Percentiles rank a stretch among this genome's conserved stretches.
These are phyloP conservation scores for Calameuta filiformis DNA, from an alignment of 2,888 invertebrate species.

Conservation along the genomic window DNA sequence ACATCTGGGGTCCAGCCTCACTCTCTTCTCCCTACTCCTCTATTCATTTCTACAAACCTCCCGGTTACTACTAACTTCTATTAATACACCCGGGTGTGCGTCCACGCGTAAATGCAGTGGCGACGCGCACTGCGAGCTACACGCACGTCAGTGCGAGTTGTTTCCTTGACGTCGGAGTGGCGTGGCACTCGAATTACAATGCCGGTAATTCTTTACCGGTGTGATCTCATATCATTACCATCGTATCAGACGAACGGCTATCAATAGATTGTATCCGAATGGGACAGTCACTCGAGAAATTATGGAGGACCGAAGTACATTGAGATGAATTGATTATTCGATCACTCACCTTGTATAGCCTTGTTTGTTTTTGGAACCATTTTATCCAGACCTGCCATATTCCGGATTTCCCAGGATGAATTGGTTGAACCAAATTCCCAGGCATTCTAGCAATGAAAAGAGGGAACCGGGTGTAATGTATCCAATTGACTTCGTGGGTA, in stretches of 20 bases:
- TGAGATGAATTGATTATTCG: slow-evolving; percentile 25
- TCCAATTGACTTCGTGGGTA: not conserved
- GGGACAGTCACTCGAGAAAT: not conserved
- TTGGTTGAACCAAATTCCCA: slow-evolving; percentile 68
- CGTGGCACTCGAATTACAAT: not conserved
- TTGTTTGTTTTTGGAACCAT: slow-evolving; percentile 63
- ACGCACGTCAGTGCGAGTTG: not conserved
- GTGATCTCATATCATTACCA: not conserved
- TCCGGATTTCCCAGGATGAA: slow-evolving; percentile 66
- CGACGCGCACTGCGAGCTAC: not conserved
- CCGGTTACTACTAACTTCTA: not conserved
- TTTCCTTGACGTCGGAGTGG: not conserved
- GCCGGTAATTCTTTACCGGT: not conserved
- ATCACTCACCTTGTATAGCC: slow-evolving; percentile 36
- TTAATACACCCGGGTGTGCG: not conserved
- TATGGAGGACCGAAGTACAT: not conserved
- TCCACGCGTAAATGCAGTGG: not conserved
- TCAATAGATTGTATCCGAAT: not conserved
- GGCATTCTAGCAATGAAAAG: slow-evolving; percentile 67
- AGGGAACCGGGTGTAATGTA: not conserved
- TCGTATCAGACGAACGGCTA: not conserved
- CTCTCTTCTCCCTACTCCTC: not conserved
- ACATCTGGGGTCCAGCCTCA: slow-evolving; percentile 23
- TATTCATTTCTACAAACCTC: not conserved
- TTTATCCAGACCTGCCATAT: slow-evolving; percentile 73